These are phyloP conservation scores for Tachypleus tridentatus DNA, from an alignment of 1,140 invertebrate genomes.

Conservation along the genomic window DNA sequence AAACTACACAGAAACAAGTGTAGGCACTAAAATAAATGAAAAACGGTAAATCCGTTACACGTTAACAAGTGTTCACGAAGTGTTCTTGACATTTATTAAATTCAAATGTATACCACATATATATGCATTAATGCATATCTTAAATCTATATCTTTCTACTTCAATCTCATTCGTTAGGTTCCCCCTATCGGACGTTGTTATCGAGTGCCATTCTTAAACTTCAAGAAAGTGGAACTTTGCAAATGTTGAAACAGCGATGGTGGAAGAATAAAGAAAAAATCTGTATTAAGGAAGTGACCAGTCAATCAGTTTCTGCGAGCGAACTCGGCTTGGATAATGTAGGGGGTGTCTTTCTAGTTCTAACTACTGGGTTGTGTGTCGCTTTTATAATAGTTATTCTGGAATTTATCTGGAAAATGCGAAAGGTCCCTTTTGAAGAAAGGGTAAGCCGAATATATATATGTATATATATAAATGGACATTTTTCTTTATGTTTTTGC, in stretches of 20 bases:
- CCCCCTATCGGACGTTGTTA: constrained; percentile 34
- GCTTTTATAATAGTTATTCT: constrained; percentile 32
- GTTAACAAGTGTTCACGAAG: too few species aligned
- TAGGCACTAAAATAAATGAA: too few species aligned
- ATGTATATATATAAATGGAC: too few species aligned
- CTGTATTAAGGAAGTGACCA: constrained; percentile 25
- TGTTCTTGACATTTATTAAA: too few species aligned
- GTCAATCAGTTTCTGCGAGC: constrained; percentile 23
- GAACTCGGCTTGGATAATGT: constrained; percentile 21
- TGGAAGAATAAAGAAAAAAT: constrained; percentile 28
- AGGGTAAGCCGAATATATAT: constrained; percentile 23
- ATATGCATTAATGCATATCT: too few species aligned
- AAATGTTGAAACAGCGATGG: constrained; percentile 36
- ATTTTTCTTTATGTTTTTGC: too few species aligned
- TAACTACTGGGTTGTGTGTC: constrained; percentile 33
- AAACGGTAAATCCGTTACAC: too few species aligned
- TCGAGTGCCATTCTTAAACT: constrained; percentile 38
- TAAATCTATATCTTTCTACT: too few species aligned
- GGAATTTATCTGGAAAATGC: constrained; percentile 29
- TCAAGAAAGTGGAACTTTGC: constrained; percentile 36
- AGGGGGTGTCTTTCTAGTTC: constrained; percentile 40
- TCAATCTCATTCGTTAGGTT: constrained; percentile 25
- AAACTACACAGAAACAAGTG: too few species aligned
- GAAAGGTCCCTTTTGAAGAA: constrained; percentile 25
- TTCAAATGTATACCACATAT: too few species aligned